Evolutionary conservation across 2,888 invertebrate genomes (phyloP), one percentile per base, ranked within the genome.

Genomic region (Heliothis peltigera): DNA sequence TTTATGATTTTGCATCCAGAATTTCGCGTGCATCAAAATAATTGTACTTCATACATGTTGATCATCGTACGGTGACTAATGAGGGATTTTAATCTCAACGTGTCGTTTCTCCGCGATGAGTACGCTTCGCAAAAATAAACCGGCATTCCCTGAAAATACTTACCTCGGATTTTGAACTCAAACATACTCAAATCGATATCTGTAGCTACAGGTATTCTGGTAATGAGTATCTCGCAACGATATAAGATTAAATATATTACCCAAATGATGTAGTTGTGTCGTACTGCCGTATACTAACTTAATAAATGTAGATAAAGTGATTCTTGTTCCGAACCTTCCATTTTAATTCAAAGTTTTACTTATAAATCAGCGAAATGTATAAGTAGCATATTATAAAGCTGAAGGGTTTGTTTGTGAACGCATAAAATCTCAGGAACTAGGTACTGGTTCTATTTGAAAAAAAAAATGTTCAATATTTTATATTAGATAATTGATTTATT

Each of bases 61-160:
- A 72, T 77, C 61, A 66, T 67, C 71, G 56, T 43, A 56, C 59
- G 70, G 84, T 91, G 91, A 91, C 87, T 91, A 91, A 91, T 87
- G 85, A 86, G 80, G 75, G 83, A 83, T 87, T 87, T 85, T 87
- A 88, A 89, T 88, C 86, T 83, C 77, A 72, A 74, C 63, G 58
- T 68, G 68, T 67, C 70, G 73, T 69, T 80, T 78, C 74, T 71
- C 66, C 58, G 39, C 77, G 79, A 75, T 79, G 77, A 76, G 82
- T 82, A 81, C 78, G 84, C 80, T 73, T 74, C 73, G 79, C 86
- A 78, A 88, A 92, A 92, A 92, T 92, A 93, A 91, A 91, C 90
- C 42, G 67, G 80, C 89, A 92, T 91, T 92, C 93, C 88, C 79
- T 81, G 89, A 88, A 91, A 86, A 87, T 81, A 81, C 73, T 78